Percentiles rank a stretch among this genome's conserved stretches.
Conservation (phyloP, 92 coral and sea anemone species). For the Micromussa lordhowensis region DNA sequence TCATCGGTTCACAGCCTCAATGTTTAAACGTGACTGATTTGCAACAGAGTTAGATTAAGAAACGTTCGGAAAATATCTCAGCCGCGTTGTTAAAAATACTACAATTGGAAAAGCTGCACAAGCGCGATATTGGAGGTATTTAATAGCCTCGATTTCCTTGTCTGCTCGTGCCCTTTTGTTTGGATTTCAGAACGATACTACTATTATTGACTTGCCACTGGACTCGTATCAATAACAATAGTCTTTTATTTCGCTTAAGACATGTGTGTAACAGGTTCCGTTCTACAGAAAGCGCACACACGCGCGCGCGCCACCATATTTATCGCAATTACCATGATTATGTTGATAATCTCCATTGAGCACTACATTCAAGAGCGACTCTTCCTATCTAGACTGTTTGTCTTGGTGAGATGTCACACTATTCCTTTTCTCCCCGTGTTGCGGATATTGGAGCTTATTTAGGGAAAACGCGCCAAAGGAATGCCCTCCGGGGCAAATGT, state of each 20-base stretch:
- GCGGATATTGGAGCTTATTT: neutral
- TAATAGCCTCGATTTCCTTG: neutral
- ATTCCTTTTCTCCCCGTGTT: neutral
- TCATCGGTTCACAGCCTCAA: neutral
- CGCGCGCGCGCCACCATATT: slow-evolving; percentile 13
- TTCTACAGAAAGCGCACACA: neutral
- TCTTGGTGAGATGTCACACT: slow-evolving; percentile 1
- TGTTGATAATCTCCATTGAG: slow-evolving; percentile 20
- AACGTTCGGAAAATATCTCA: neutral
- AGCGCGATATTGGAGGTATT: neutral
- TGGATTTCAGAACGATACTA: slow-evolving; percentile 16
- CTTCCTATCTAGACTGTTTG: slow-evolving; percentile 22
- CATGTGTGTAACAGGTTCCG: slow-evolving; percentile 49
- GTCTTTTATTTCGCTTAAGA: slow-evolving; percentile 22
- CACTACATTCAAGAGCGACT: neutral
- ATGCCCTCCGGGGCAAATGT: neutral
- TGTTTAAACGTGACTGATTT: neutral
- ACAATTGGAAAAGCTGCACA: neutral
- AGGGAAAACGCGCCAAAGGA: neutral
- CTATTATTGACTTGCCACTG: slow-evolving; percentile 12
- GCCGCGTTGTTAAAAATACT: neutral
- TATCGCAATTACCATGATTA: slow-evolving; percentile 26
- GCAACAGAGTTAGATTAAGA: neutral
- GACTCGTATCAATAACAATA: slow-evolving; percentile 6
- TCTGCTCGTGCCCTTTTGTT: slow-evolving; percentile 43